Conservation (phyloP, 1,140 invertebrate genomes). For the Phocides pigmalion region DNA sequence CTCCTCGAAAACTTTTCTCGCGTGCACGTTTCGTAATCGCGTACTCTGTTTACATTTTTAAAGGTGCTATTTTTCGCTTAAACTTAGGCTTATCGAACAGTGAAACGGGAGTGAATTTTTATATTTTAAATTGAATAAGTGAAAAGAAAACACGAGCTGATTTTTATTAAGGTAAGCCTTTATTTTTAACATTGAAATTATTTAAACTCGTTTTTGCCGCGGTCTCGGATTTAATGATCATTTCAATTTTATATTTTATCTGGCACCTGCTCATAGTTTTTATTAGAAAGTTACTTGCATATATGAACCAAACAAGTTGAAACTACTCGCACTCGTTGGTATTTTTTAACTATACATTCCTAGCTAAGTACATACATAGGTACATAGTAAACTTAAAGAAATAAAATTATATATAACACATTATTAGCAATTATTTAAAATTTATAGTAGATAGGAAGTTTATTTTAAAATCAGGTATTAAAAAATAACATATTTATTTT, state of each 20-base stretch:
- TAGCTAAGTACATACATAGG: background rate
- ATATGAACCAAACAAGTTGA: constrained; percentile 69
- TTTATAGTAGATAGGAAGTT: too few species aligned
- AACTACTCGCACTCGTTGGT: constrained; percentile 61
- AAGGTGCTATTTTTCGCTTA: constrained; percentile 58
- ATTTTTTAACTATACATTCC: constrained; percentile 37
- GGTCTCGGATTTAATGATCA: constrained; percentile 20
- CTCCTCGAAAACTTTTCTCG: constrained; percentile 40
- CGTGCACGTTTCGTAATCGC: constrained; percentile 47
- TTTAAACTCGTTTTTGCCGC: constrained; percentile 12
- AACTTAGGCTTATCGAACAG: constrained; percentile 50
- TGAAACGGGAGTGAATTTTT: constrained; percentile 66
- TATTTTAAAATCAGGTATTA: too few species aligned
- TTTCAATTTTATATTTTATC: constrained; percentile 28
- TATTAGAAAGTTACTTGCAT: constrained; percentile 78
- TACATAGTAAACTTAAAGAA: background rate
- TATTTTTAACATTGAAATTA: constrained; percentile 7
- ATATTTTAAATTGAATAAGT: constrained; percentile 57
- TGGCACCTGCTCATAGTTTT: constrained; percentile 43
- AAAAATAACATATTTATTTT: too few species aligned
- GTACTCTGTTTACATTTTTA: constrained; percentile 52
- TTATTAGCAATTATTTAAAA: too few species aligned
- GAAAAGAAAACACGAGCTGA: constrained; percentile 57
- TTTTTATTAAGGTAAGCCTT: constrained; percentile 67
- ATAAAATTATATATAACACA: too few species aligned